Conservation (phyloP, 2,797 vertebrate species). For the Myoxocephalus aenaeus region DNA sequence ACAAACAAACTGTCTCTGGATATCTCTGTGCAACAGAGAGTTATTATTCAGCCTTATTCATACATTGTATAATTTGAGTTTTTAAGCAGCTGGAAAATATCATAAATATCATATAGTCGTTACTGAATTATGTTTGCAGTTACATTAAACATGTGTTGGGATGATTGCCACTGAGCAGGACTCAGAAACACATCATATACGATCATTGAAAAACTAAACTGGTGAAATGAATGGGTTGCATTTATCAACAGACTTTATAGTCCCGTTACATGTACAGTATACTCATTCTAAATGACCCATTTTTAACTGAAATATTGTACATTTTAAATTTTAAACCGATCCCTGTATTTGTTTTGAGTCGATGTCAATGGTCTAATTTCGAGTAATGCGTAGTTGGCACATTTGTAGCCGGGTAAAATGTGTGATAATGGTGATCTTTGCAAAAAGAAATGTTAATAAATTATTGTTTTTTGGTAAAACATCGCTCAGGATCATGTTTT, state of each 20-base stretch:
- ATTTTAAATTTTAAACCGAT: slow-evolving; percentile 87
- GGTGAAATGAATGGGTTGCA: slow-evolving; percentile 41
- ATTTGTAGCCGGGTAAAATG: slow-evolving; percentile 91
- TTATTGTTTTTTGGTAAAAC: slow-evolving; percentile 90
- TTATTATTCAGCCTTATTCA: slow-evolving; percentile 60
- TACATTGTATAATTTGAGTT: slow-evolving; percentile 51
- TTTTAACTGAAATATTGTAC: slow-evolving; percentile 87
- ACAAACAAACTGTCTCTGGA: slow-evolving; percentile 39
- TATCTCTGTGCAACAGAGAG: slow-evolving; percentile 48
- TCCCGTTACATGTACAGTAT: slow-evolving; percentile 77
- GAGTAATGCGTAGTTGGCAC: slow-evolving; percentile 90
- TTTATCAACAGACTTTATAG: slow-evolving; percentile 75
- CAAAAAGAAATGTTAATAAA: slow-evolving; percentile 90
- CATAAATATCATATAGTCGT: slow-evolving; percentile 46
- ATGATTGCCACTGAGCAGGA: slow-evolving; percentile 78
- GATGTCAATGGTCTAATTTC: slow-evolving; percentile 89
- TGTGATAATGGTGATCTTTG: slow-evolving; percentile 93
- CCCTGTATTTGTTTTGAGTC: slow-evolving; percentile 91
- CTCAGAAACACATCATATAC: slow-evolving; percentile 71
- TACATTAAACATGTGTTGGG: slow-evolving; percentile 58
- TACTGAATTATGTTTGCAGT: slow-evolving; percentile 46
- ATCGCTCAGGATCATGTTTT: slow-evolving; percentile 18
- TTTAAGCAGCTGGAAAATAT: slow-evolving; percentile 42
- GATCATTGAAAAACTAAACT: slow-evolving; percentile 30
- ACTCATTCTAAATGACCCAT: slow-evolving; percentile 76